phyloP scores from a whole-genome alignment of 2,888 invertebrate species.

The Onchidella celtica region DNA sequence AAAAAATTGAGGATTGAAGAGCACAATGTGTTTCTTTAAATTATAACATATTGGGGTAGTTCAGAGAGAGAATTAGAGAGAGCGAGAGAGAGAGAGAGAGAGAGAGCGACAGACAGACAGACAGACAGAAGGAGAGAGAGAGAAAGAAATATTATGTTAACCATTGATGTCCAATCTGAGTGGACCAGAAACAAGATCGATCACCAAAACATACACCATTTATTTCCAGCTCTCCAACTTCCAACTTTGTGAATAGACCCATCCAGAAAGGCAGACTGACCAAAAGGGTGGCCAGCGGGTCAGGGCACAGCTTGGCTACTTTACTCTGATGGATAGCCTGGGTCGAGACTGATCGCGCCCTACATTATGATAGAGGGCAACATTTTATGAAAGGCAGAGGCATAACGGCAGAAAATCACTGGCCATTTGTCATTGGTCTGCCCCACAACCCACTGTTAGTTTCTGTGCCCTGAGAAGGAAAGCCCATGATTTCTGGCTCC shows the following conservation, averaged over 20 bases:
- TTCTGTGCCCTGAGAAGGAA: slow-evolving; percentile 7
- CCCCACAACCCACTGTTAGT: neutral
- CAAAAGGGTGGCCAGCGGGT: neutral
- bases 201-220: no score
- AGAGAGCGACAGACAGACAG: no score
- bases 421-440: slow-evolving; percentile 26
- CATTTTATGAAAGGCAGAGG: neutral
- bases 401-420: slow-evolving; percentile 7
- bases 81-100: no score
- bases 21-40: no score
- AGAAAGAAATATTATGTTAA: no score
- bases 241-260: neutral
- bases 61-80: no score
- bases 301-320: neutral
- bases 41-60: no score
- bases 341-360: neutral
- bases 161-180: no score
- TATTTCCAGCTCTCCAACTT: neutral
- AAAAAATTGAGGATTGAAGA: no score
- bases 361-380: neutral
- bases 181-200: no score
- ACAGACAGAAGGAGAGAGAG: no score
- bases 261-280: no score
- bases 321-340: neutral
- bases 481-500: neutral